These are phyloP conservation scores for Lampropteryx suffumata DNA, from an alignment of 2,888 invertebrate genomes.

Conservation along the genomic window DNA sequence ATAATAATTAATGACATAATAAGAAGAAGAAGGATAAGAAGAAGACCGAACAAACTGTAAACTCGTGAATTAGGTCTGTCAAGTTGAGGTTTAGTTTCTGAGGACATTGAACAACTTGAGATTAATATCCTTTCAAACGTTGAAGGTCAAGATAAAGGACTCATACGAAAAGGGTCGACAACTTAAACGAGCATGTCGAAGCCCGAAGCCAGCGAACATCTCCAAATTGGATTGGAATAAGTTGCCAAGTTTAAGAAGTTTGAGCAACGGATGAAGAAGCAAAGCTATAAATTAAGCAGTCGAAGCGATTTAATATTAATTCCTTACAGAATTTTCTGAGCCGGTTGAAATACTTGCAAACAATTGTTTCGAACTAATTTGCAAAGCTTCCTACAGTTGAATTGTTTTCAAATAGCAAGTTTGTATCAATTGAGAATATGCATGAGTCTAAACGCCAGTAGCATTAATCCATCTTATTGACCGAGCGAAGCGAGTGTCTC, in stretches of 20 bases:
- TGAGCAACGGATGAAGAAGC: constrained; percentile 22
- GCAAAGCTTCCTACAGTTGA: constrained; percentile 29
- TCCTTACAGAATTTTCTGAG: constrained; percentile 29
- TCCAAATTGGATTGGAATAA: constrained; percentile 21
- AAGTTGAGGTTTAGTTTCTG: too few relatives aligned
- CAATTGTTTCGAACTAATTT: constrained; percentile 42
- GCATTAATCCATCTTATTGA: too few relatives aligned
- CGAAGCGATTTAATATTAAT: constrained; percentile 38
- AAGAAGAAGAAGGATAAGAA: too few relatives aligned
- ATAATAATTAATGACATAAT: too few relatives aligned
- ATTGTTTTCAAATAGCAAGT: constrained; percentile 38
- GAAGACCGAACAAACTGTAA: too few relatives aligned
- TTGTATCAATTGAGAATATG: neutral
- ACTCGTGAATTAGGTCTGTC: too few relatives aligned
- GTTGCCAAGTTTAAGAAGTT: constrained; percentile 21
- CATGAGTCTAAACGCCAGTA: too few relatives aligned
- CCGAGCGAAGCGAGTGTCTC: too few relatives aligned
- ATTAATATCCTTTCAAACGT: neutral
- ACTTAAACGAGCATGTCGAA: constrained; percentile 3
- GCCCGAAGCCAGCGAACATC: neutral
- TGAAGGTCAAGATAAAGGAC: neutral
- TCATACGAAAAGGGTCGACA: neutral
- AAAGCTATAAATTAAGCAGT: constrained; percentile 33
- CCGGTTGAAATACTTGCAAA: constrained; percentile 17
- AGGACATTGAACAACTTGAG: too few relatives aligned